Conservation (phyloP, 2,797 vertebrate species). For the Muscicapa striata region DNA sequence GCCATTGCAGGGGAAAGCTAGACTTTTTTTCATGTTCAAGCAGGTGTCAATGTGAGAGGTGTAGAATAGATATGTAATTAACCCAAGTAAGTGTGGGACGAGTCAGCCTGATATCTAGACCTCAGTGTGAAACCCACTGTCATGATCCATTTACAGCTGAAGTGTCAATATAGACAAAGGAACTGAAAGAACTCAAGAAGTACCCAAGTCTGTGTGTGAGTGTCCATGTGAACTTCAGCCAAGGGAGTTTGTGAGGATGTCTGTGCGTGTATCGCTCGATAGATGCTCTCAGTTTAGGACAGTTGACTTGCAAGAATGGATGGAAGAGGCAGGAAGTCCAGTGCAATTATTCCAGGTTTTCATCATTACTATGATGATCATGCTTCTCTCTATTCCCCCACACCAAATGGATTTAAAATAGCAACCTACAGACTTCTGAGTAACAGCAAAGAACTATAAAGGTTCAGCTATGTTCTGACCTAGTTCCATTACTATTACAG, state of each 20-base stretch:
- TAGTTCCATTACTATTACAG: background rate
- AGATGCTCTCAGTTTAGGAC: background rate
- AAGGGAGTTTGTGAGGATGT: no score
- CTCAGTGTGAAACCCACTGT: background rate
- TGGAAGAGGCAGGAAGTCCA: background rate
- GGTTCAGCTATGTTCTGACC: background rate
- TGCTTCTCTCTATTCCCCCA: background rate
- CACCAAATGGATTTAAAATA: background rate
- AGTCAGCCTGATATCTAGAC: background rate
- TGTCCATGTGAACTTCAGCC: background rate
- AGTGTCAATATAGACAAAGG: background rate
- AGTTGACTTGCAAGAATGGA: background rate
- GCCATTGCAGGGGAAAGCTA: background rate
- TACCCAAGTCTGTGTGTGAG: background rate
- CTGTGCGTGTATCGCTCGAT: accelerated
- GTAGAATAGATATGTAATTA: background rate
- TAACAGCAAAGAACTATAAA: background rate
- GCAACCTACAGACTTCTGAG: background rate
- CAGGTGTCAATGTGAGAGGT: background rate
- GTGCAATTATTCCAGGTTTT: background rate
- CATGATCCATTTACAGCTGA: background rate
- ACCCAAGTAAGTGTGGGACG: background rate
- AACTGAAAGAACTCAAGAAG: background rate
- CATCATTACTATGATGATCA: background rate
- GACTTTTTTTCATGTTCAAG: background rate